Evolutionary conservation across 2,113 vertebrate species (phyloP).

Genomic region (Salminus brasiliensis): DNA sequence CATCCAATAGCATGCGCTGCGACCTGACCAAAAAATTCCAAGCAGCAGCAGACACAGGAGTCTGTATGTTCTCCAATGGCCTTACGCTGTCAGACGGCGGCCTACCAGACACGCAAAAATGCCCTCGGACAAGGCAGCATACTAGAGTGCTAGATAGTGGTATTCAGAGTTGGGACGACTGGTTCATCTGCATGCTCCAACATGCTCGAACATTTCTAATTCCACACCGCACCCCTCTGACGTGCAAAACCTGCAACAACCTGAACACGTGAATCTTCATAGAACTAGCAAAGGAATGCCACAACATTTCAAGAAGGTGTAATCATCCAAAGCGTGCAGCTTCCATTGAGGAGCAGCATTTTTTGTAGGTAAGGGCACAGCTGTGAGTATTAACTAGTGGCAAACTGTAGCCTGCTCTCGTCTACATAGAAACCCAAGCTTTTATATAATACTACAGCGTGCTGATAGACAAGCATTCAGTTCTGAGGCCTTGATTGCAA

Average conservation of each 20-base stretch:
- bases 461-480: neutral
- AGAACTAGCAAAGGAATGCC: conserved; percentile 8
- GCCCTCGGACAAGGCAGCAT: neutral
- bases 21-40: conserved; percentile 55
- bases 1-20: conserved; percentile 54
- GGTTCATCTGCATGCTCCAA: neutral
- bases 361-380: neutral
- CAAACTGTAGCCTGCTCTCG: neutral
- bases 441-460: neutral
- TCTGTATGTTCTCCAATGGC: conserved; percentile 31
- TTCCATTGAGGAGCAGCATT: neutral
- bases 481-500: neutral
- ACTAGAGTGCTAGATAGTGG: neutral
- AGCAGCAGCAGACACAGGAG: conserved; percentile 48
- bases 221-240: neutral
- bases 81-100: neutral
- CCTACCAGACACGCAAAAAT: neutral
- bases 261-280: neutral
- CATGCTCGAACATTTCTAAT: neutral
- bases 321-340: neutral
- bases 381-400: neutral
- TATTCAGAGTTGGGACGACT: neutral
- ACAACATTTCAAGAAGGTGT: neutral
- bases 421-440: neutral
- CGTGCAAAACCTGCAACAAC: conserved; percentile 15